Evolutionary conservation across 1,140 invertebrate species (phyloP), one percentile per base, ranked within the genome.

Genomic region (Drosophila leontia): DNA sequence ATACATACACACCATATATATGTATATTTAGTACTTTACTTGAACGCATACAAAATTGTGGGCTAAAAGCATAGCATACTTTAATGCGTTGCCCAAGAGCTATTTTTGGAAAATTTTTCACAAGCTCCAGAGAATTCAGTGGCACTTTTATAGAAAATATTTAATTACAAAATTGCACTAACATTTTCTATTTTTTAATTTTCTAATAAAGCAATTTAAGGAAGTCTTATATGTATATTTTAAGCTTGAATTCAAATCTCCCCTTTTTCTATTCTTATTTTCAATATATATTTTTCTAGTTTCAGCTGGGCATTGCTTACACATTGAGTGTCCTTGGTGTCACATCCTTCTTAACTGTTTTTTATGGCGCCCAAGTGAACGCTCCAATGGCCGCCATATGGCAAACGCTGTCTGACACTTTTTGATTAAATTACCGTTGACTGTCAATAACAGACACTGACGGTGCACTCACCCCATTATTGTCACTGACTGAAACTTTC

Each of bases 381-480:
- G 70, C 61, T 68, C 48, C 69, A 48, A 58, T 63, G 51, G 47
- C 60, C 65, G 50, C 76, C 80, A 80, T 83, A 80, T 85, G 80
- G 74, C 75, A 47, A 37, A 50, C 50, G 55, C 41, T 61, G 65
- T 60, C 56, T 68, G 67, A 79, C 77, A 79, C 61, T 79, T 79
- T 79, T 79, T 74, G 76, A 79, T 79, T 72, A 80, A 74, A 80
- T 80, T 69, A 75, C 69, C 78, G 64, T 75, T 44, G 60, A 23
- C 76, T 82, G 74, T 87, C 83, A 71, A 75, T 76, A 56, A 64
- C 78, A 58, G 59, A 45, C 29, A 47, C 29, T 39, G 50, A 75
- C 39, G 37, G 19, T 75, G 69, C 60, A 75, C 55, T 57, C 57
- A 74, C 55, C 17, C 78, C 32, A 6, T 9, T 29, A n/a, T 19